Conservation (phyloP, 1,140 invertebrate genomes). For the Lordiphosa collinella region DNA sequence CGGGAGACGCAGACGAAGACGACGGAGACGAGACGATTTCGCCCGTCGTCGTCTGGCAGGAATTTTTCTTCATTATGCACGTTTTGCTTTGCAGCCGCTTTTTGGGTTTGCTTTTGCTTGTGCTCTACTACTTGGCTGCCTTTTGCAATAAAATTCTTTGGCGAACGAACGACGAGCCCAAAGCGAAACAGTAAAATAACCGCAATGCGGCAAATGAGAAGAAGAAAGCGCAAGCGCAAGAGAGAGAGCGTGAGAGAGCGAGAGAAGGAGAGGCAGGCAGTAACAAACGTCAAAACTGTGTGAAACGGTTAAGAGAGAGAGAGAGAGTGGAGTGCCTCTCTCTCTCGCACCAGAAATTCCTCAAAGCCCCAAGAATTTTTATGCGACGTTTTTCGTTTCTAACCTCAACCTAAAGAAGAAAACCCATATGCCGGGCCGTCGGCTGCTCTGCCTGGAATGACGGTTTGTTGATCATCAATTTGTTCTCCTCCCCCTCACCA, state of each 20-base stretch:
- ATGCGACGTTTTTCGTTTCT: constrained; percentile 5
- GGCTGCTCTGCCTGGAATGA: not conserved
- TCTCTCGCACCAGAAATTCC: constrained; percentile 8
- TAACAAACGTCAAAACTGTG: constrained; percentile 45
- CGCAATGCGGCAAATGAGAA: constrained; percentile 79
- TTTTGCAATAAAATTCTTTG: constrained; percentile 69
- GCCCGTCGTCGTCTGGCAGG: constrained; percentile 49
- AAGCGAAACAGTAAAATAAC: constrained; percentile 75
- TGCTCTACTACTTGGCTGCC: constrained; percentile 22
- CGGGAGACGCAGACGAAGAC: constrained; percentile 28
- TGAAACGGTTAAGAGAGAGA: constrained; percentile 60
- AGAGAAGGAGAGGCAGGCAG: constrained; percentile 13
- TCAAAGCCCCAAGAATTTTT: constrained; percentile 36
- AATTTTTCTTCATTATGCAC: constrained; percentile 55
- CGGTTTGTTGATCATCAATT: constrained; percentile 34
- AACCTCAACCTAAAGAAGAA: constrained; percentile 31
- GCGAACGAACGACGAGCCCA: constrained; percentile 51
- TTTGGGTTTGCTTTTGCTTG: not conserved
- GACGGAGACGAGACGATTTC: constrained; percentile 6
- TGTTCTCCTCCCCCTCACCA: not conserved
- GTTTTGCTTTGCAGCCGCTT: constrained; percentile 31
- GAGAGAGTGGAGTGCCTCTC: too few relatives aligned
- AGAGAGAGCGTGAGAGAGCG: constrained; percentile 14
- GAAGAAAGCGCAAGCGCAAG: constrained; percentile 7
- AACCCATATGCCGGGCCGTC: constrained; percentile 27